Base-by-base conservation (phyloP, 1,140 invertebrate species). In the Ostrea edulis region DNA sequence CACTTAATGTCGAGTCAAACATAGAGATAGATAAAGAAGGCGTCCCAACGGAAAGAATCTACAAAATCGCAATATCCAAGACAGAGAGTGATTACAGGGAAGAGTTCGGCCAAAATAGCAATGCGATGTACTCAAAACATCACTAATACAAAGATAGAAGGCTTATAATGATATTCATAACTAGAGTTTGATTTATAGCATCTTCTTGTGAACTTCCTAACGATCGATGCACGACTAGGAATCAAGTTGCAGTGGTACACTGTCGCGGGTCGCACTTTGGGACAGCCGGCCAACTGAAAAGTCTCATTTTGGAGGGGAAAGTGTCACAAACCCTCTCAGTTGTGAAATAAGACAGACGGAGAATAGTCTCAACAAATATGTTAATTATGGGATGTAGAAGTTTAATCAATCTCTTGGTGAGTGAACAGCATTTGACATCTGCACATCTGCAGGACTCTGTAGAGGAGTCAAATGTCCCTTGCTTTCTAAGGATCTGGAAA, bases 81-180 rank as follows among this genome's bases (percentile, higher is more conserved):
- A 77, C 68, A 35, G 68, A 77, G 25, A 77, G 29, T 77, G 29
- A 77, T 77, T 25, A 25, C 14, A 77, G 9, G 22, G 68, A 29
- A 29, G 68, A 77, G 25, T 77, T 77, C 68, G 68, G 68, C 68
- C 68, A 77, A 77, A 77, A 77, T 77, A 77, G 68, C 68, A 77
- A 14, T 35, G 68, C 22, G 25, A 9, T 62, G n/a, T 62, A 62
- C 68, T 25, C 12, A 77, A 25, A 77, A 35, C 68, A 77, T 25
- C 3, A 35, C 68, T 3, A 77, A 7, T 17, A 77, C 68, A 35
- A 77, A 77, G 68, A 77, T 29, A 44, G 68, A 77, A 25, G 22
- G 68, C 68, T 77, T 77, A 77, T 77, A 77, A 77, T 77, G 68
- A 77, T 77, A 77, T 77, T 77, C 68, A 77, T 77, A 77, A 77